These are phyloP conservation scores for Ylistrum balloti DNA, from an alignment of 1,140 invertebrate genomes.

Conservation along the genomic window DNA sequence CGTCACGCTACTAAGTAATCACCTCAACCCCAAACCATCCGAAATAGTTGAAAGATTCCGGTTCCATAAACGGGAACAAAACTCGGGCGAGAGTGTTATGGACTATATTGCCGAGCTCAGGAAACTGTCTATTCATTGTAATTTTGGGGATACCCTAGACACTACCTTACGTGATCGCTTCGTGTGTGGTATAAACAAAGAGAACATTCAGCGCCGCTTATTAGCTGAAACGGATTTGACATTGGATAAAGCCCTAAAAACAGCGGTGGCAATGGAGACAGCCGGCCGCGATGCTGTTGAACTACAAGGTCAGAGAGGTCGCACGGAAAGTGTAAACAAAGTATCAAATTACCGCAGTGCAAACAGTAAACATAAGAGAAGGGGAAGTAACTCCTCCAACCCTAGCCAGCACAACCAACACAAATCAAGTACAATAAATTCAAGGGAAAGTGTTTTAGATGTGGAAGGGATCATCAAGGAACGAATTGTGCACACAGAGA, in stretches of 20 bases:
- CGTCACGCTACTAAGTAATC: neutral
- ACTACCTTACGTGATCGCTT: slow-evolving; percentile 43
- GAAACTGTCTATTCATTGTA: neutral
- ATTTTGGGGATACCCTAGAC: neutral
- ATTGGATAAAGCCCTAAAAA: slow-evolving; percentile 26
- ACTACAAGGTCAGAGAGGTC: slow-evolving; percentile 14
- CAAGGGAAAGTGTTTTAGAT: neutral
- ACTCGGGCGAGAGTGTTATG: neutral
- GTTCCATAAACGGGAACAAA: slow-evolving; percentile 37
- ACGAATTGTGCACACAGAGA: neutral
- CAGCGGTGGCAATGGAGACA: slow-evolving; percentile 46
- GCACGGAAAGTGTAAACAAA: neutral
- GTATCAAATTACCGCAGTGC: too few species aligned
- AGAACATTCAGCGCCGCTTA: slow-evolving; percentile 36
- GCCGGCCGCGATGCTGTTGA: slow-evolving; percentile 43
- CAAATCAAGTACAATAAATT: neutral
- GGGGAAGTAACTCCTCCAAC: neutral
- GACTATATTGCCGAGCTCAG: neutral
- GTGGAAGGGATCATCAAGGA: neutral
- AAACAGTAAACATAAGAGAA: neutral
- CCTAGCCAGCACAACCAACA: neutral
- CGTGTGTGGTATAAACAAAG: slow-evolving; percentile 44
- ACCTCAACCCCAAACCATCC: neutral
- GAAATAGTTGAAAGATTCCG: slow-evolving; percentile 45
- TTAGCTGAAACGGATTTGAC: neutral